Conservation (phyloP, 2,113 vertebrate species). For the Brachyhypopomus gauderio region DNA sequence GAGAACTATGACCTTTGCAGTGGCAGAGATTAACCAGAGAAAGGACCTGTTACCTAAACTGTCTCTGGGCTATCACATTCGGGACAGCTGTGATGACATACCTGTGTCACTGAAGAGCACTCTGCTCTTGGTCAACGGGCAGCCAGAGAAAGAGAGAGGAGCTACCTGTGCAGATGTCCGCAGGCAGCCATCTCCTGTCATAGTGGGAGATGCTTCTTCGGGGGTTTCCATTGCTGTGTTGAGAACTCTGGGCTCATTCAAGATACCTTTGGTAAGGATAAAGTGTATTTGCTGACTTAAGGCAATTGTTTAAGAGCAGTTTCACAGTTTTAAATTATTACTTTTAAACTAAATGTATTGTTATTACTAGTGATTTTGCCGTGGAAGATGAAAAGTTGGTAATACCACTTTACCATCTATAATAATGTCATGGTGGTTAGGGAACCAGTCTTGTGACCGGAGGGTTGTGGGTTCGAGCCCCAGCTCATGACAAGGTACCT, state of each 20-base stretch:
- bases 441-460: too few relatives aligned
- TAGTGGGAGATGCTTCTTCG: slow-evolving; percentile 73
- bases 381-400: too few relatives aligned
- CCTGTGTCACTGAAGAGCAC: slow-evolving; percentile 64
- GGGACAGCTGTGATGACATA: slow-evolving; percentile 70
- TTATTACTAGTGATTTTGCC: too few relatives aligned
- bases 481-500: too few relatives aligned
- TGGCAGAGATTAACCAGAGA: slow-evolving; percentile 70
- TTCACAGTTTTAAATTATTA: not conserved
- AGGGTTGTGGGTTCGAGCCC: too few relatives aligned
- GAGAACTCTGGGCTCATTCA: slow-evolving; percentile 68
- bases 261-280: slow-evolving; percentile 69
- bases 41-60: slow-evolving; percentile 69
- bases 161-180: slow-evolving; percentile 53
- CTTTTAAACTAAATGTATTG: not conserved
- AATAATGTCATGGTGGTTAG: too few relatives aligned
- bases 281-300: not conserved
- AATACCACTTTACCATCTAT: too few relatives aligned
- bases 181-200: slow-evolving; percentile 62
- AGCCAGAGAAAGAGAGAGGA: slow-evolving; percentile 51
- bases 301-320: not conserved
- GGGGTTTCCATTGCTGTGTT: slow-evolving; percentile 68
- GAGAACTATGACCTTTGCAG: slow-evolving; percentile 72
- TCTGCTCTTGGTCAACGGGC: slow-evolving; percentile 69
- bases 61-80: slow-evolving; percentile 71